Percentiles rank a stretch among this genome's conserved stretches.
These are phyloP conservation scores for Panopea generosa DNA, from an alignment of 2,888 invertebrate genomes.

Conservation along the genomic window DNA sequence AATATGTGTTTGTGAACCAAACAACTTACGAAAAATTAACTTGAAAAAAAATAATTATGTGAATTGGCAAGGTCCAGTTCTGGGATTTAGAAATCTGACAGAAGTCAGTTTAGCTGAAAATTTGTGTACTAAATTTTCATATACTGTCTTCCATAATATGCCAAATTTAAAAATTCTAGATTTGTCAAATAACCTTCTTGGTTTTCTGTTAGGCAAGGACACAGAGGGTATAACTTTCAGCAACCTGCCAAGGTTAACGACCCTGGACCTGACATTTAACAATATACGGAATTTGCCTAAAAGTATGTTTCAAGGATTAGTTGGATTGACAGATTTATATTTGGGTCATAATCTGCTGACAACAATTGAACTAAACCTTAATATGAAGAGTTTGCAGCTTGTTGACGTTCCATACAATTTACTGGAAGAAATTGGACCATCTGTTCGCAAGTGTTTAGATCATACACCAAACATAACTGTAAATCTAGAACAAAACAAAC, in stretches of 20 bases:
- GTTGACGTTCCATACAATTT: conserved; percentile 40
- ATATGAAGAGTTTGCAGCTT: conserved; percentile 18
- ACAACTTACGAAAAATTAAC: conserved; percentile 22
- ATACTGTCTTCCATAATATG: conserved; percentile 15
- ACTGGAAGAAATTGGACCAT: conserved; percentile 10
- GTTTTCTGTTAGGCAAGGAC: conserved; percentile 19
- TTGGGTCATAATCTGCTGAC: conserved; percentile 36
- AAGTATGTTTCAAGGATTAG: conserved; percentile 29
- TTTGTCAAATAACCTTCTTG: conserved; percentile 36
- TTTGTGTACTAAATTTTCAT: conserved; percentile 23
- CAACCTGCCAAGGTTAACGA: conserved; percentile 14
- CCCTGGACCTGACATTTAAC: conserved; percentile 39
- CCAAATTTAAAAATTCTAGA: conserved; percentile 21
- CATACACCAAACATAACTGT: conserved; percentile 3
- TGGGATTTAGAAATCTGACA: conserved; percentile 22
- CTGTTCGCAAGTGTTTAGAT: conserved; percentile 4
- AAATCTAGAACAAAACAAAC: conserved; percentile 24
- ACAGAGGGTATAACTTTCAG: conserved; percentile 34
- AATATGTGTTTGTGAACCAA: conserved; percentile 32
- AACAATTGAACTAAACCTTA: conserved; percentile 23
- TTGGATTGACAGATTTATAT: conserved; percentile 19
- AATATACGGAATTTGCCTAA: conserved; percentile 28
- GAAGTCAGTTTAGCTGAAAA: conserved; percentile 37
- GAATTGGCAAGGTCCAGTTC: conserved; percentile 32
- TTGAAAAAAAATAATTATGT: conserved; percentile 28